phyloP scores from a whole-genome alignment of 2,888 invertebrate species.

The Opisthograptis luteolata region DNA sequence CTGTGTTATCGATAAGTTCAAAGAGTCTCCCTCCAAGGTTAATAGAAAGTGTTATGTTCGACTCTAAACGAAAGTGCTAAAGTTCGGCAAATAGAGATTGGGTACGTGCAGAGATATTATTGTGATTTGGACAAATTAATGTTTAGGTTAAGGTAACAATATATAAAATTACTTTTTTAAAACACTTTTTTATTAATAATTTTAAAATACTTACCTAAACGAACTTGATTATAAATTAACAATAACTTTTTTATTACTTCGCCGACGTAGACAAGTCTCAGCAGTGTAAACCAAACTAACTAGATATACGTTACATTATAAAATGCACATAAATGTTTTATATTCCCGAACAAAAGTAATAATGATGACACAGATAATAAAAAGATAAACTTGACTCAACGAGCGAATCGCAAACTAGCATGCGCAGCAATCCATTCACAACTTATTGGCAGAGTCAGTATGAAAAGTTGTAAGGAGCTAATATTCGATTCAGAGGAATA shows the following conservation, averaged over 20 bases:
- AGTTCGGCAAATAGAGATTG: background rate
- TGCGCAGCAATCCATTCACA: constrained; percentile 62
- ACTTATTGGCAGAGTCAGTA: constrained; percentile 41
- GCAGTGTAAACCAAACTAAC: constrained; percentile 4
- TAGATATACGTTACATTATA: background rate
- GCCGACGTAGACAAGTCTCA: background rate
- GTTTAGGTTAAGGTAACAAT: too few species aligned
- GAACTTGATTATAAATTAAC: too few species aligned
- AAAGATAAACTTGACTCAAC: constrained; percentile 45
- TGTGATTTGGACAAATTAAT: too few species aligned
- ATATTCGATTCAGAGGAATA: background rate
- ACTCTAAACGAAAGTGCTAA: constrained; percentile 13
- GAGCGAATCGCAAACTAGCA: constrained; percentile 48
- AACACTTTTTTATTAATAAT: too few species aligned
- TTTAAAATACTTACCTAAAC: too few species aligned
- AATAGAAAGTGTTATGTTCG: constrained; percentile 27
- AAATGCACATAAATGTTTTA: constrained; percentile 16
- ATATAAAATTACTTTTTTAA: too few species aligned
- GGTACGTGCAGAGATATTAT: too few species aligned
- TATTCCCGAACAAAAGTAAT: constrained; percentile 30
- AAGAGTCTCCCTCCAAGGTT: background rate
- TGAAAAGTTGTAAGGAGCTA: background rate
- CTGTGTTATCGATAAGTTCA: too few species aligned
- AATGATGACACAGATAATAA: constrained; percentile 38
- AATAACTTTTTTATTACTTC: too few species aligned